Base-by-base conservation (phyloP, 2,888 invertebrate species). In the Diaperis boleti region DNA sequence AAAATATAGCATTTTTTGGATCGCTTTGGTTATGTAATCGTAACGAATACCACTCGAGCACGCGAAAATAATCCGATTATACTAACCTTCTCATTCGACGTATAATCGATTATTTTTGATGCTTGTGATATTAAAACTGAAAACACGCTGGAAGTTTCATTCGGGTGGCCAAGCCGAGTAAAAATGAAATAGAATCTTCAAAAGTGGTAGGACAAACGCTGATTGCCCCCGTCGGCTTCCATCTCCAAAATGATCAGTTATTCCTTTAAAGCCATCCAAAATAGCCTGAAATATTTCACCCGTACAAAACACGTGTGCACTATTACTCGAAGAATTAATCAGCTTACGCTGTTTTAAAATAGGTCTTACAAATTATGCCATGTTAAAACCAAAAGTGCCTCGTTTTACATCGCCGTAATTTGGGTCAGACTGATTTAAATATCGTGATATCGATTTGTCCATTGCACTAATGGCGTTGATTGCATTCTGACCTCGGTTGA, bases 341-440 rank as follows among this genome's bases (percentile, higher is more conserved):
- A 26, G 26, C 26, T 26, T n/a, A 26, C 3, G 26, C 26, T 8
- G 26, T 26, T 26, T 26, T 26, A 26, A 26, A 26, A 26, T 26
- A 26, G 26, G 26, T 3, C 26, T 5, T 26, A 26, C 26, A 26
- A 26, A 26, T 26, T 26, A 5, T 26, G 8, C n/a, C 26, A n/a
- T 26, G 26, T 26, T 26, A 26, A 26, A 26, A n/a, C n/a, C n/a
- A n/a, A n/a, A n/a, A n/a, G n/a, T n/a, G n/a, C n/a, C n/a, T n/a
- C n/a, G n/a, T n/a, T n/a, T 26, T 26, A 26, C n/a, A n/a, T n/a
- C n/a, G n/a, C n/a, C n/a, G n/a, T n/a, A 26, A 26, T 39, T 39
- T 17, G 39, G 39, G 15, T 39, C 39, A 7, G 15, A 14, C 39
- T 17, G 13, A 39, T 39, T 39, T 39, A 39, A 17, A 39, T 15